phyloP scores from a whole-genome alignment of 2,113 vertebrate species.

The Glaucomys volans region DNA sequence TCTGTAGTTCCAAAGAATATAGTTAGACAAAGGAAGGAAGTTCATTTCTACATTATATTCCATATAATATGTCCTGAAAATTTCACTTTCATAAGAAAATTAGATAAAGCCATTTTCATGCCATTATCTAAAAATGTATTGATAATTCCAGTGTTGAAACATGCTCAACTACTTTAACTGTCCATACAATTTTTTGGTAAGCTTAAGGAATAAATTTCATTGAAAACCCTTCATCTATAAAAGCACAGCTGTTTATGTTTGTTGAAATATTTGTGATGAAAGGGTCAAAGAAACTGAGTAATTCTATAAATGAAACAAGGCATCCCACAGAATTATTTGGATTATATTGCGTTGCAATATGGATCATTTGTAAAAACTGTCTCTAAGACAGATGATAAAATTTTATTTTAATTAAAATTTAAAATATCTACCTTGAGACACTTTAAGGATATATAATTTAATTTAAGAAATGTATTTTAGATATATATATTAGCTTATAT shows the following conservation, averaged over 20 bases:
- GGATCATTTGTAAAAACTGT: neutral
- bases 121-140: neutral
- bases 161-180: too few relatives aligned
- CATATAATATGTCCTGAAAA: neutral
- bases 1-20: neutral
- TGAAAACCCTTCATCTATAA: neutral
- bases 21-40: neutral
- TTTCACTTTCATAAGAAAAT: neutral
- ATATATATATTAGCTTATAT: too few relatives aligned
- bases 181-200: neutral
- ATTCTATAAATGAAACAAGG: neutral
- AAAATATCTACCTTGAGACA: neutral
- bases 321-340: neutral
- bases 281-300: neutral
- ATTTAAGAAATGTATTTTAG: neutral
- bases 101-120: neutral
- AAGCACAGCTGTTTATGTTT: neutral
- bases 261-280: neutral
- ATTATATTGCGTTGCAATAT: too few relatives aligned
- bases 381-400: neutral
- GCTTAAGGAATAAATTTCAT: neutral
- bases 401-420: neutral
- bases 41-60: neutral
- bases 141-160: neutral
- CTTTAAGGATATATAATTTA: neutral